A percentile compares a stretch with the other conserved stretches of the same genome.
These are phyloP conservation scores for Neelides folsomi DNA, from an alignment of 2,888 invertebrate genomes.

Conservation along the genomic window DNA sequence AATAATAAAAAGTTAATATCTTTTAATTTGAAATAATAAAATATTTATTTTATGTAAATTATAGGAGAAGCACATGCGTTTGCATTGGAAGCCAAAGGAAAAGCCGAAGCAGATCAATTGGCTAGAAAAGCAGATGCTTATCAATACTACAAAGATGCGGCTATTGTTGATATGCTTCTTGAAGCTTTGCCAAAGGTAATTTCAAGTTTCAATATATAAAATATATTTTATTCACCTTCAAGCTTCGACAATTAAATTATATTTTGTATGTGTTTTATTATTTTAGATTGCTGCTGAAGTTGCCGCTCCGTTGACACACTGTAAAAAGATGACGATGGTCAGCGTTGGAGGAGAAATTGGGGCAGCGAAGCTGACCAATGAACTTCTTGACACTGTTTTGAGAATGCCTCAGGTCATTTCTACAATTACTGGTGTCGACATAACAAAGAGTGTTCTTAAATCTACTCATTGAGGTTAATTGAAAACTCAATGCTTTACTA, in stretches of 20 bases:
- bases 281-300: constrained; percentile 85
- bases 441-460: constrained; percentile 37
- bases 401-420: constrained; percentile 84
- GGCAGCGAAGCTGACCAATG: constrained; percentile 84
- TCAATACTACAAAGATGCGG: constrained; percentile 89
- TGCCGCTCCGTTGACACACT: constrained; percentile 84
- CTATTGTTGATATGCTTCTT: constrained; percentile 92
- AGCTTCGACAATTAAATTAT: background rate
- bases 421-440: constrained; percentile 84
- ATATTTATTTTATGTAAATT: constrained; percentile 43
- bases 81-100: constrained; percentile 86
- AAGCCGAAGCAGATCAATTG: constrained; percentile 94
- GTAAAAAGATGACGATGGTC: constrained; percentile 93
- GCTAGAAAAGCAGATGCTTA: constrained; percentile 92
- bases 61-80: constrained; percentile 82
- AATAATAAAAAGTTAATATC: too few species aligned
- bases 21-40: too few species aligned
- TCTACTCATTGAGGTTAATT: background rate
- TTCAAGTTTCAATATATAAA: too few species aligned
- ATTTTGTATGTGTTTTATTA: background rate
- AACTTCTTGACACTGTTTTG: constrained; percentile 83
- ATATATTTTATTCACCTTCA: too few species aligned
- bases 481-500: too few species aligned
- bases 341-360: constrained; percentile 84
- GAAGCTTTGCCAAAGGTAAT: constrained; percentile 84